phyloP scores from a whole-genome alignment of 2,113 vertebrate species.

The Triplophysa siluroides region DNA sequence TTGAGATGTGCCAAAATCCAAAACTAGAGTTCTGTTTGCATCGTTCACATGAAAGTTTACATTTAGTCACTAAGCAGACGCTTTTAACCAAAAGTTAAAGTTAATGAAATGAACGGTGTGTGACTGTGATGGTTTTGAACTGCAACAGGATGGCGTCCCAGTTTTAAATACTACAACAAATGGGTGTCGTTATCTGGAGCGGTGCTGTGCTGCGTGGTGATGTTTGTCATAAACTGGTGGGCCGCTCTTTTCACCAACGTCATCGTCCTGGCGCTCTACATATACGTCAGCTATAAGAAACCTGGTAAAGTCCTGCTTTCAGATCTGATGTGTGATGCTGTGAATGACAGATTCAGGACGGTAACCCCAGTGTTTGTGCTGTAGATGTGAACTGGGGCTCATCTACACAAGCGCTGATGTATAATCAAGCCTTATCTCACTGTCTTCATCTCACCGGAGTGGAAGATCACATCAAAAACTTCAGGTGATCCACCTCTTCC shows the following conservation, averaged over 20 bases:
- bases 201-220: conserved; percentile 91
- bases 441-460: conserved; percentile 89
- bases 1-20: no score
- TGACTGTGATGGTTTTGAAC: not conserved
- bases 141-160: conserved; percentile 90
- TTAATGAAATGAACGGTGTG: no score
- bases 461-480: conserved; percentile 96
- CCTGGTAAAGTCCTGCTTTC: conserved; percentile 75
- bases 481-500: conserved; percentile 76
- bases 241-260: conserved; percentile 91
- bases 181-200: conserved; percentile 94
- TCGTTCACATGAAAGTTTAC: not conserved
- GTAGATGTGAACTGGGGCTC: conserved; percentile 98
- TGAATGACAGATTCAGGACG: no score
- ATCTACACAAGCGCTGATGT: conserved; percentile 95
- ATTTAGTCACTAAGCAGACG: no score
- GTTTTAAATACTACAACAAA: conserved; percentile 97
- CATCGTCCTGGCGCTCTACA: conserved; percentile 93
- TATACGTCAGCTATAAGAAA: conserved; percentile 97
- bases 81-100: no score
- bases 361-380: not conserved
- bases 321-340: not conserved
- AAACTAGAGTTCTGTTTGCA: not conserved
- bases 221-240: conserved; percentile 99
- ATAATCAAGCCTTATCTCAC: conserved; percentile 91